Evolutionary conservation across 2,113 vertebrate species (phyloP).

Genomic region (Spea multiplicata): DNA sequence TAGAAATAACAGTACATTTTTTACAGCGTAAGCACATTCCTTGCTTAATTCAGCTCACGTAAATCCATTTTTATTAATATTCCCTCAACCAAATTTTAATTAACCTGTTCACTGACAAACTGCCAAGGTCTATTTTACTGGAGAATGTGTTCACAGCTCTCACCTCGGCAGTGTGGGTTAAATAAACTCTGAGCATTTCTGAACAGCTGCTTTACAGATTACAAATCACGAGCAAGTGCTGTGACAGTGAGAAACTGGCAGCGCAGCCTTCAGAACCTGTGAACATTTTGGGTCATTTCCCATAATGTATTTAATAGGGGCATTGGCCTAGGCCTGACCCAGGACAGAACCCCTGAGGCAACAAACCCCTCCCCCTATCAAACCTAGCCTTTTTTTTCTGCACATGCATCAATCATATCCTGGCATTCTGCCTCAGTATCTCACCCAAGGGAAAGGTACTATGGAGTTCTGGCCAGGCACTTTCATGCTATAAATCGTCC

Average conservation of each 20-base stretch:
- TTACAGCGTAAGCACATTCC: constrained; percentile 34
- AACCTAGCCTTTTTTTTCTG: no score
- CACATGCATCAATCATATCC: no score
- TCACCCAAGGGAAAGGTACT: no score
- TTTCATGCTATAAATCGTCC: no score
- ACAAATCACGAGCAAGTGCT: constrained; percentile 8
- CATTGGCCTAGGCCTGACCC: no score
- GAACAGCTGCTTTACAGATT: constrained; percentile 10
- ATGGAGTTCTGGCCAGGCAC: no score
- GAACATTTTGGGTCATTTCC: no score
- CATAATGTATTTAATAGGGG: no score
- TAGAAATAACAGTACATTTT: constrained; percentile 21
- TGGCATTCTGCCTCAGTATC: no score
- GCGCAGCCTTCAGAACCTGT: not conserved
- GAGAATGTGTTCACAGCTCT: not conserved
- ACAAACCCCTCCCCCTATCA: no score
- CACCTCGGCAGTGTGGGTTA: not conserved
- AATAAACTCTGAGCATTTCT: not conserved
- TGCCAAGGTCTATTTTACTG: not conserved
- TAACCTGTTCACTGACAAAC: constrained; percentile 31
- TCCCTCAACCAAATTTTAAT: constrained; percentile 26
- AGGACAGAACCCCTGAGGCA: no score
- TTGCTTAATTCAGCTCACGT: constrained; percentile 21
- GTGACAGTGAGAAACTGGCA: not conserved
- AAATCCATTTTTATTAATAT: constrained; percentile 47